These are phyloP conservation scores for Boloria selene DNA, from an alignment of 2,888 invertebrate species.

Conservation along the genomic window DNA sequence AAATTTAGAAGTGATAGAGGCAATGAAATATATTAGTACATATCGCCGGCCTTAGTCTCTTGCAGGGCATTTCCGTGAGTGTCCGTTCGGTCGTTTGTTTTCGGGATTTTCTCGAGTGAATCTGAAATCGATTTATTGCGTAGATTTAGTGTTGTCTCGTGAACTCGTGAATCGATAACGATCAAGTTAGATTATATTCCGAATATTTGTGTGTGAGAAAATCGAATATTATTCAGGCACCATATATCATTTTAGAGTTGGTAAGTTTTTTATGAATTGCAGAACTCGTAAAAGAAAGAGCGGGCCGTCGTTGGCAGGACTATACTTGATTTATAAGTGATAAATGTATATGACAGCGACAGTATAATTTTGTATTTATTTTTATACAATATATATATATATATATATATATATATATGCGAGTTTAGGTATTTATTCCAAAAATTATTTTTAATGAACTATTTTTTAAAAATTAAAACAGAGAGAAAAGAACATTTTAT, in stretches of 20 bases:
- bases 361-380: no score
- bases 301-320: no score
- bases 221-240: background rate
- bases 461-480: no score
- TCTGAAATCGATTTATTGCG: slow-evolving; percentile 15
- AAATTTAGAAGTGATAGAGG: slow-evolving; percentile 29
- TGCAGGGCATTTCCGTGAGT: slow-evolving; percentile 26
- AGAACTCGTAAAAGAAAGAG: no score
- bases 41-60: slow-evolving; percentile 30
- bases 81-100: slow-evolving; percentile 27
- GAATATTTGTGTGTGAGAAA: background rate
- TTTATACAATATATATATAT: no score
- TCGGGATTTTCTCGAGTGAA: slow-evolving; percentile 18
- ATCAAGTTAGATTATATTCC: background rate
- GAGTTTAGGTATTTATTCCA: no score
- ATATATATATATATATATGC: no score
- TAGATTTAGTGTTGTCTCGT: slow-evolving; percentile 3
- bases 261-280: no score
- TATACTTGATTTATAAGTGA: no score
- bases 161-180: background rate
- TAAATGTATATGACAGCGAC: no score
- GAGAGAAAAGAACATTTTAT: no score
- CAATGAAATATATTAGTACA: slow-evolving; percentile 32
- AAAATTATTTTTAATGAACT: no score
- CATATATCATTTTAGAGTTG: background rate